These are phyloP conservation scores for Pluvianellus socialis DNA, from an alignment of 2,113 vertebrate genomes.

Conservation along the genomic window DNA sequence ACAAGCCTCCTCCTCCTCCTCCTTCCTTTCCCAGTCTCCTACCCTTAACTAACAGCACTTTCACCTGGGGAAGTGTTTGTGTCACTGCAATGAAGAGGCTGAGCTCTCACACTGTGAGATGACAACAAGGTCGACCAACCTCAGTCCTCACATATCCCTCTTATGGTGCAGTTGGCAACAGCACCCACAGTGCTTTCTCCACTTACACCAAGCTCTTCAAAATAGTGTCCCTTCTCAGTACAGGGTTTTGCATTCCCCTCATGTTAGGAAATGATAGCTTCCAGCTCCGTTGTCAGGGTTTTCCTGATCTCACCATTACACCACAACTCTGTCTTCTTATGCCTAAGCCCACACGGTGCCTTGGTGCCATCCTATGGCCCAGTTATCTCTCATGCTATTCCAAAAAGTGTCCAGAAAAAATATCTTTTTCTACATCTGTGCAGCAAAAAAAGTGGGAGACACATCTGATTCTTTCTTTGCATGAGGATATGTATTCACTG, in stretches of 20 bases:
- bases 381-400: neutral
- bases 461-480: neutral
- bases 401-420: neutral
- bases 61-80: too few species aligned
- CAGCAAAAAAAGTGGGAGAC: neutral
- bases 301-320: neutral
- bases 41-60: too few species aligned
- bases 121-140: too few species aligned
- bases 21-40: too few species aligned
- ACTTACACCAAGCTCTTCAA: neutral
- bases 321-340: neutral
- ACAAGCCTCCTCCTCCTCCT: too few species aligned
- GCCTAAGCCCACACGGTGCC: neutral
- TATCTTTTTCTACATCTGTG: neutral
- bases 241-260: neutral
- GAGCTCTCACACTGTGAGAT: too few species aligned
- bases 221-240: neutral
- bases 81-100: too few species aligned
- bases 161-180: accelerated
- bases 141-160: neutral
- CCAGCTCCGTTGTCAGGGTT: neutral
- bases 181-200: neutral
- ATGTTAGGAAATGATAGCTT: neutral
- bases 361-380: neutral
- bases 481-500: neutral